Evolutionary conservation across 2,113 vertebrate species (phyloP).

Genomic region (Trematomus loennbergii): DNA sequence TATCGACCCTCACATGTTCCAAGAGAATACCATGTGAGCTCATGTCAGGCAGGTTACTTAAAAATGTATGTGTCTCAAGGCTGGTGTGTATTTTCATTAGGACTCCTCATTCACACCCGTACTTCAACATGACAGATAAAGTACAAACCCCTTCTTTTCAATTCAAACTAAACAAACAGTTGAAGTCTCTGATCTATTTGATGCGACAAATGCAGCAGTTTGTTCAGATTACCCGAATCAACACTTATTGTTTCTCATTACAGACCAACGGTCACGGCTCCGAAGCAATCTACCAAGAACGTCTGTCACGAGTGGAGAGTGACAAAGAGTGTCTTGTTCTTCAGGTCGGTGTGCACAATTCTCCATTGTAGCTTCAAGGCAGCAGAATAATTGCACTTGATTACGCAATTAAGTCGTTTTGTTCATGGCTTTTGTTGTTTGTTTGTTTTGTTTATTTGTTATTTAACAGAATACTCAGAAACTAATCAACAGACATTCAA

Average conservation of each 20-base stretch:
- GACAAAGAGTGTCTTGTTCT: conserved; percentile 98
- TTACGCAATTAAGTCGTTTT: conserved; percentile 1
- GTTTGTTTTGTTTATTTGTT: background rate
- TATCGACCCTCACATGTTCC: conserved; percentile 44
- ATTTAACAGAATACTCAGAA: conserved; percentile 1
- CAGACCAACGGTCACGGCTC: conserved; percentile 92
- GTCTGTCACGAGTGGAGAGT: conserved; percentile 92
- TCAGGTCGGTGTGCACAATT: conserved; percentile 85
- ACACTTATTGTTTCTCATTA: conserved; percentile 62
- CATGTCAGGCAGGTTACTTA: conserved; percentile 14
- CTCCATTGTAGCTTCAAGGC: background rate
- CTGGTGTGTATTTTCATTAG: conserved; percentile 21
- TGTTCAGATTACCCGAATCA: conserved; percentile 13
- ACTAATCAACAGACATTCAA: background rate
- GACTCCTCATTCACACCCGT: background rate
- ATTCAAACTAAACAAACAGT: background rate
- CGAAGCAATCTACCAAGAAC: conserved; percentile 91
- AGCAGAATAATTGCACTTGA: conserved; percentile 1
- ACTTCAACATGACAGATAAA: conserved; percentile 15
- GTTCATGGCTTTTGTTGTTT: background rate
- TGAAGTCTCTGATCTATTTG: background rate
- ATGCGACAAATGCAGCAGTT: background rate
- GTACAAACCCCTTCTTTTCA: background rate
- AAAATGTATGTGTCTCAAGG: conserved; percentile 17
- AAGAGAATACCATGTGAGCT: conserved; percentile 21